These are phyloP conservation scores for Chiridota heheva DNA, from an alignment of 35 echinoderm and acorn worm genomes.

Conservation along the genomic window DNA sequence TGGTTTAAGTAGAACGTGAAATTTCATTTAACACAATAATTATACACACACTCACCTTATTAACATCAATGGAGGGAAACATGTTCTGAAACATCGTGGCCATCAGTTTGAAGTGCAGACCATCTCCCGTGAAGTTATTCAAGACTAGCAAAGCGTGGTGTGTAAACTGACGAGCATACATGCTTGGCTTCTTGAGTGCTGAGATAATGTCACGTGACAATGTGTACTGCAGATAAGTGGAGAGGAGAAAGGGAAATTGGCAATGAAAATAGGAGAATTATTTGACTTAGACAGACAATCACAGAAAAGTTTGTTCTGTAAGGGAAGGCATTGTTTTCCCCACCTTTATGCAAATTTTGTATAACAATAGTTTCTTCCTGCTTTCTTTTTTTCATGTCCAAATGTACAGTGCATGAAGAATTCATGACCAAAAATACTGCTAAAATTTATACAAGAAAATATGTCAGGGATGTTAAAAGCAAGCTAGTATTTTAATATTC, in stretches of 20 bases:
- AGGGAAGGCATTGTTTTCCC: neutral
- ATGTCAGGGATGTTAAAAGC: no score
- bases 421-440: no score
- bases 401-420: no score
- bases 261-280: neutral
- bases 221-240: constrained; percentile 55
- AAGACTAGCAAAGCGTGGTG: constrained; percentile 83
- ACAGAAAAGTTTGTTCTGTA: neutral
- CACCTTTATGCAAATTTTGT: no score
- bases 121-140: constrained; percentile 86
- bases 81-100: constrained; percentile 97
- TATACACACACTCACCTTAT: constrained; percentile 81
- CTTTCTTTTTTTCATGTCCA: no score
- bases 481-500: no score
- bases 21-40: no score
- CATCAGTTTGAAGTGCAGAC: constrained; percentile 74
- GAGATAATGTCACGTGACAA: constrained; percentile 73
- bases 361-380: no score
- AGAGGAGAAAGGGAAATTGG: neutral
- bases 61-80: constrained; percentile 96
- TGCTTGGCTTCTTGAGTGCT: constrained; percentile 77
- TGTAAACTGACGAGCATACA: constrained; percentile 82
- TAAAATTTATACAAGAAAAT: no score
- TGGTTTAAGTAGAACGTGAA: no score
- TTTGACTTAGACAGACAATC: neutral